Base-by-base conservation (phyloP, 2,797 vertebrate species). In the Furcifer pardalis region DNA sequence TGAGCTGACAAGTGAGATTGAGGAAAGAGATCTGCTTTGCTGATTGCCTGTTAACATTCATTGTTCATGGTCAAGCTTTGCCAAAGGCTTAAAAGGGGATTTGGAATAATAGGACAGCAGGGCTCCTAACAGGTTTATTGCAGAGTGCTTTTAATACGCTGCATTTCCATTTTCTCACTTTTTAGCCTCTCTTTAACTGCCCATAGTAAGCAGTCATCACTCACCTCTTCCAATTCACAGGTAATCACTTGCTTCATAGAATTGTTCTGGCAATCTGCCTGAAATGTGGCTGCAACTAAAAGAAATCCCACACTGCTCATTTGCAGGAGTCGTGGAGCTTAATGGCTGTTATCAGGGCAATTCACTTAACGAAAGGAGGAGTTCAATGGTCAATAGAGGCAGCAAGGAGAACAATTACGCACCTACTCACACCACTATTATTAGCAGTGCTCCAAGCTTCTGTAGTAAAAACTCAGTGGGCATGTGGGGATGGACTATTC, bases 241-340 rank as follows among this genome's bases (percentile, higher is more conserved):
- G 74, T 71, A 86, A 86, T 77, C 62, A 79, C 32, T 76, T 6
- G 52, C 77, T 84, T 68, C 27, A n/a, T 65, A 81, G 73, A 23
- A 32, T 65, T 72, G 56, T 80, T 77, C 73, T 87, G 82, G 35
- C 68, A 77, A 35, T 8, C 15, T 77, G 49, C 59, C 78, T 30
- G 37, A 65, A 52, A 35, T 15, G 35, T 62, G 59, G 17, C 37
- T 63, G 23, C 44, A 27, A 60, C 21, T 76, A 35, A 79, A 68
- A 66, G 78, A 60, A 63, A 76, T 25, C 59, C 8, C 77, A 79
- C 37, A 35, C 40, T 8, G 32, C 40, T 80, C 66, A 40, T 84
- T 87, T 76, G 27, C 60, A 75, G 68, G 71, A 83, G 46, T 5
- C n/a, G n/a, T n/a, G 44, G 52, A 56, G 40, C 83, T 79, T 56